These are phyloP conservation scores for Alentia gelatinosa DNA, from an alignment of 2,888 invertebrate species.

Conservation along the genomic window DNA sequence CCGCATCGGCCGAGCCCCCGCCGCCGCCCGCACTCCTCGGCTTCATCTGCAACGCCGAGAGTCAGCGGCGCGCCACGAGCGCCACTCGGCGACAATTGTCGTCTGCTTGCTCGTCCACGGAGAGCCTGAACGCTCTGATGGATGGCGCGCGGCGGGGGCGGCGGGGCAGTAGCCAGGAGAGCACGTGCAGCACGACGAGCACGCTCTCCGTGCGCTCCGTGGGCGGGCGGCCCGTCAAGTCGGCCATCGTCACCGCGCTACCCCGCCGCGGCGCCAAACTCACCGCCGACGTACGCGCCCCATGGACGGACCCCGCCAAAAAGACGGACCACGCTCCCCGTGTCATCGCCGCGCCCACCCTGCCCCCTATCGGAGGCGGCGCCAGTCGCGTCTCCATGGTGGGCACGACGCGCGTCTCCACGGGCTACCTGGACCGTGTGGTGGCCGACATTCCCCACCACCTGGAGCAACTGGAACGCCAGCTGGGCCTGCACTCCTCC, in stretches of 20 bases:
- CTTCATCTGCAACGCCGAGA: neutral
- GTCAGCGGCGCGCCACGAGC: neutral
- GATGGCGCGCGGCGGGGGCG: neutral
- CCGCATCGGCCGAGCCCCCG: neutral
- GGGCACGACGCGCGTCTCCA: neutral
- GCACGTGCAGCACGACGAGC: neutral
- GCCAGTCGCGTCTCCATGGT: neutral
- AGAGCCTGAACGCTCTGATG: constrained; percentile 4
- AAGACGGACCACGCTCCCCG: neutral
- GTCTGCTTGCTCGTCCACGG: neutral
- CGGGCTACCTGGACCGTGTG: neutral
- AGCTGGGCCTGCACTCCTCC: neutral
- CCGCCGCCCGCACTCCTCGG: neutral
- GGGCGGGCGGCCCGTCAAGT: neutral
- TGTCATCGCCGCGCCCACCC: neutral
- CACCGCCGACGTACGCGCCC: neutral
- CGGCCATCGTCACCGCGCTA: neutral
- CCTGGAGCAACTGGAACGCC: constrained; percentile 13
- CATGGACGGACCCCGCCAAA: neutral
- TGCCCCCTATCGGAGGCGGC: neutral
- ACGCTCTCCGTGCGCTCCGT: neutral
- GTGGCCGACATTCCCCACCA: neutral
- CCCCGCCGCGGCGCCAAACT: neutral
- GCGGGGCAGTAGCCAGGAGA: neutral
- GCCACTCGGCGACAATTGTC: neutral